A percentile compares a stretch with the other conserved stretches of the same genome.
These are phyloP conservation scores for Dryoscopus gambensis DNA, from an alignment of 2,113 vertebrate genomes.

Conservation along the genomic window DNA sequence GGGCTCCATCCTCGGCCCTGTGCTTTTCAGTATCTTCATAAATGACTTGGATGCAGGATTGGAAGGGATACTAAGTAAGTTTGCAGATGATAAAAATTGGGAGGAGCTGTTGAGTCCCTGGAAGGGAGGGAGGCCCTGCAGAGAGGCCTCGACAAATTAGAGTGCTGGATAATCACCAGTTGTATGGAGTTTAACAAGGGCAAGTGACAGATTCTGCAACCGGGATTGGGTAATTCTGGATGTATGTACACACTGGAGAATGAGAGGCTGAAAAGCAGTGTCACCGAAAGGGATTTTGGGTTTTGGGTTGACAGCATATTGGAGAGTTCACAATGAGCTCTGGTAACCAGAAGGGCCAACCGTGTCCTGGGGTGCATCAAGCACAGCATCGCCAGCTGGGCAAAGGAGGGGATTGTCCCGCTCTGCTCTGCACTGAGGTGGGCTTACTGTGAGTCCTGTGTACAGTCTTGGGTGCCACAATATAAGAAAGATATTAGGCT, in stretches of 20 bases:
- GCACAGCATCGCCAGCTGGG: background rate
- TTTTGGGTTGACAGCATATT: background rate
- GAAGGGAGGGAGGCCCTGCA: background rate
- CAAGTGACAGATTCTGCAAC: background rate
- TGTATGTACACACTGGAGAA: background rate
- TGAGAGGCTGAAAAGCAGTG: background rate
- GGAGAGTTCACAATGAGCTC: background rate
- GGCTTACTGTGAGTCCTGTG: background rate
- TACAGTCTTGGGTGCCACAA: background rate
- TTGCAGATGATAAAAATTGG: background rate
- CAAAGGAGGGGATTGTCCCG: rapidly evolving
- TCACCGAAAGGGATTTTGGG: background rate
- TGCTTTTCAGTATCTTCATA: background rate
- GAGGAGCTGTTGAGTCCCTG: background rate
- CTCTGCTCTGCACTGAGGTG: background rate
- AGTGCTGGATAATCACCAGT: background rate
- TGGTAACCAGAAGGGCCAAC: background rate
- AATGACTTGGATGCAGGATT: background rate
- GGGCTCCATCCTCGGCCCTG: rapidly evolving
- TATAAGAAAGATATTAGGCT: background rate
- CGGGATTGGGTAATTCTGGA: background rate
- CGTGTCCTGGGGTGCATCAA: background rate
- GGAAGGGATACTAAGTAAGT: background rate
- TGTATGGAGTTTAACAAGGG: background rate
- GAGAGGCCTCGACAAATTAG: background rate